phyloP scores from a whole-genome alignment of 2,797 vertebrate species.

The Macropodus opercularis region DNA sequence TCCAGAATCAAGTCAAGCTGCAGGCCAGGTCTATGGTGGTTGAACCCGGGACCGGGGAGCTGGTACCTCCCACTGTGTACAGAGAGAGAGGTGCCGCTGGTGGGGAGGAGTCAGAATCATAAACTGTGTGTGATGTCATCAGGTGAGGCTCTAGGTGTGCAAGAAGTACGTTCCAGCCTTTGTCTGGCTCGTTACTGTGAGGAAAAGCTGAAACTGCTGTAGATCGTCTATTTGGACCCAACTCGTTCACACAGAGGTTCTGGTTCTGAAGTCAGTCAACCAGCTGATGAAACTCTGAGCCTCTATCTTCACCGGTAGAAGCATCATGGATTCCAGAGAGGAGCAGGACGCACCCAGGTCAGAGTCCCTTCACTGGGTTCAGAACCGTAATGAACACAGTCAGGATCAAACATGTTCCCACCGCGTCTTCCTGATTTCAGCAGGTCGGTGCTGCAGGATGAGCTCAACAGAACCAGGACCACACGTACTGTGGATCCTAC shows the following conservation, averaged over 20 bases:
- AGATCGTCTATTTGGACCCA: too few species aligned
- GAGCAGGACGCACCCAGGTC: slow-evolving; percentile 57
- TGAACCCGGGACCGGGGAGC: too few species aligned
- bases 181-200: too few species aligned
- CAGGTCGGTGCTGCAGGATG: slow-evolving; percentile 1
- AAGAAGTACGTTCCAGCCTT: not conserved
- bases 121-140: slow-evolving; percentile 33
- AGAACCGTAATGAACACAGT: too few species aligned
- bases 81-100: not conserved
- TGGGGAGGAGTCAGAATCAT: slow-evolving; percentile 49
- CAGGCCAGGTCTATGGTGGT: too few species aligned
- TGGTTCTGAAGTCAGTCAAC: too few species aligned
- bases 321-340: slow-evolving; percentile 60
- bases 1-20: too few species aligned
- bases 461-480: not conserved
- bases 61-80: not conserved
- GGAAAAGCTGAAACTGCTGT: too few species aligned
- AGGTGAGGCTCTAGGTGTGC: slow-evolving; percentile 38
- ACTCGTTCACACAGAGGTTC: too few species aligned
- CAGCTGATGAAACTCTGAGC: not conserved
- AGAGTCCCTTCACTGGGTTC: slow-evolving; percentile 1
- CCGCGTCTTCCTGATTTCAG: not conserved
- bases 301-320: slow-evolving; percentile 10
- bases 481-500: too few species aligned
- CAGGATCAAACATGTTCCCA: too few species aligned